These are phyloP conservation scores for Abscondita cerata DNA, from an alignment of 2,888 invertebrate genomes.

Conservation along the genomic window DNA sequence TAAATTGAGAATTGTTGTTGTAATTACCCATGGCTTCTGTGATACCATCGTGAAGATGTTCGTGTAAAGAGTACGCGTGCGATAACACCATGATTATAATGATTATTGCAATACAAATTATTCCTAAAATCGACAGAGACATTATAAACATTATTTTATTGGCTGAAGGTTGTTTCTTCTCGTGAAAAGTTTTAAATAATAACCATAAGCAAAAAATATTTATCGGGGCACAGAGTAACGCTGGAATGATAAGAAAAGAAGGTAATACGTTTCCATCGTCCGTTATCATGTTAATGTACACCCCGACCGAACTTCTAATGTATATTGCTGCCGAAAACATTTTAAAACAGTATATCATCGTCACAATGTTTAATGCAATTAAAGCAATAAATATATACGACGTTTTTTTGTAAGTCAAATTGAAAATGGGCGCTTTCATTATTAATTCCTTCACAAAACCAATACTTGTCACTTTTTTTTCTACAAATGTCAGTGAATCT, in stretches of 20 bases:
- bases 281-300: constrained; percentile 54
- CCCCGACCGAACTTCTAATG: constrained; percentile 48
- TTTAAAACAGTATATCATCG: constrained; percentile 44
- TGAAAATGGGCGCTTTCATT: constrained; percentile 47
- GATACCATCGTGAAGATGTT: constrained; percentile 60
- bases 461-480: too few species aligned
- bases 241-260: constrained; percentile 41
- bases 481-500: too few species aligned
- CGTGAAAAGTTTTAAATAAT: constrained; percentile 44
- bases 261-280: constrained; percentile 52
- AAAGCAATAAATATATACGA: constrained; percentile 41
- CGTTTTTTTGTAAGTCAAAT: constrained; percentile 44
- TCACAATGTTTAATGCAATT: constrained; percentile 36
- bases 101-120: constrained; percentile 14
- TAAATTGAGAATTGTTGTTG: constrained; percentile 62
- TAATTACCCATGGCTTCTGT: constrained; percentile 66
- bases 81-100: constrained; percentile 45
- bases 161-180: constrained; percentile 36
- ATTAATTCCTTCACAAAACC: too few species aligned
- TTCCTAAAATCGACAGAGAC: constrained; percentile 33
- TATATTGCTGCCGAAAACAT: constrained; percentile 46
- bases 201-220: constrained; percentile 44
- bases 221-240: constrained; percentile 45
- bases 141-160: constrained; percentile 46
- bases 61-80: constrained; percentile 48